Evolutionary conservation across 2,888 invertebrate genomes (phyloP).

Genomic region (Drosophila colorata): DNA sequence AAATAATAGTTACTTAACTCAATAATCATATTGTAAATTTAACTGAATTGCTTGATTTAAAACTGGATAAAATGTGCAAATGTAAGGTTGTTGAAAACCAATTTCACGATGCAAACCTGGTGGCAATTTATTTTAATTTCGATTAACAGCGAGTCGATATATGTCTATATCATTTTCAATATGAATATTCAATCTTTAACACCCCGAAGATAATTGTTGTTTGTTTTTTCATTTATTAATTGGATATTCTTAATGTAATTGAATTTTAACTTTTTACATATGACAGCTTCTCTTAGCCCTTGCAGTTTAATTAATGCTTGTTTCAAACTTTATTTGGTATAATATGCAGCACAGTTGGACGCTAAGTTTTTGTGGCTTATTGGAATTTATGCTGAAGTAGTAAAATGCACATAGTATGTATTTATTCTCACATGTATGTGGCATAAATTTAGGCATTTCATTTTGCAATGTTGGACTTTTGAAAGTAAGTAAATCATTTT

Average conservation of each 20-base stretch:
- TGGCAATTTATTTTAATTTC: too few relatives aligned
- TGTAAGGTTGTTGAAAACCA: too few relatives aligned
- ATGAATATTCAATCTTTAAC: too few relatives aligned
- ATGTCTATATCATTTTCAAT: too few relatives aligned
- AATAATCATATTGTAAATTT: too few relatives aligned
- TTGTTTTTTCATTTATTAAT: too few relatives aligned
- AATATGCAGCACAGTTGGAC: neutral
- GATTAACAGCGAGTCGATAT: too few relatives aligned
- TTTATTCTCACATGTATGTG: neutral
- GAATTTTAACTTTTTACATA: neutral
- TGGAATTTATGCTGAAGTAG: neutral
- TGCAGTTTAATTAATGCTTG: neutral
- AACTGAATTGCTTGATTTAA: too few relatives aligned
- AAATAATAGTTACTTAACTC: too few relatives aligned
- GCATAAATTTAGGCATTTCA: neutral
- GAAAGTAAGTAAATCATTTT: constrained; percentile 18
- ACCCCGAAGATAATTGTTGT: too few relatives aligned
- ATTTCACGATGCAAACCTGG: too few relatives aligned
- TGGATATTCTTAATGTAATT: neutral
- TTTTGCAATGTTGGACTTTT: constrained; percentile 5
- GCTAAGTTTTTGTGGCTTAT: neutral
- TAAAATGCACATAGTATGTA: neutral
- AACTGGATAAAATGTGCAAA: too few relatives aligned
- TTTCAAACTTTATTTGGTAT: neutral
- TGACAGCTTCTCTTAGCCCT: neutral